A percentile compares a stretch with the other conserved stretches of the same genome.
These are phyloP conservation scores for Andrena hattorfiana DNA, from an alignment of 2,888 invertebrate species.

Conservation along the genomic window DNA sequence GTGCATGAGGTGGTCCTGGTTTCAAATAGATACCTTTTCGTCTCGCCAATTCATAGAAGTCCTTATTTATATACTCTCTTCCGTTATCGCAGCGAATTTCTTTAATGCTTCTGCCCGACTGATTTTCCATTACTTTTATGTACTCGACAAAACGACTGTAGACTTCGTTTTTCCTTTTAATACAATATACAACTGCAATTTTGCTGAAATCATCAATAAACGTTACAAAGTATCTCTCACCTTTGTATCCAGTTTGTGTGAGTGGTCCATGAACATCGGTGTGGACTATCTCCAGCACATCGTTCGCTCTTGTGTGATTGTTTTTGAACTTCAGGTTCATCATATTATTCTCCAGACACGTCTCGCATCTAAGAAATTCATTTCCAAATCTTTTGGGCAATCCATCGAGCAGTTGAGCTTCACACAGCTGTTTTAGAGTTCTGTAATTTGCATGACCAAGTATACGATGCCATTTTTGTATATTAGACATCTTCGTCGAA, in stretches of 20 bases:
- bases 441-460: background rate
- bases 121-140: too few species aligned
- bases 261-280: too few species aligned
- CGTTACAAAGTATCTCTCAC: too few species aligned
- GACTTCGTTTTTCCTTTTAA: too few species aligned
- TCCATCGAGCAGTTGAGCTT: background rate
- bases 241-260: too few species aligned
- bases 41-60: too few species aligned
- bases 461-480: constrained; percentile 9
- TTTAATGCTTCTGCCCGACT: too few species aligned
- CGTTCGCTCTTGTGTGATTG: constrained; percentile 1
- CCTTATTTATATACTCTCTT: too few species aligned
- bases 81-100: too few species aligned
- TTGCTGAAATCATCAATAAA: constrained; percentile 1
- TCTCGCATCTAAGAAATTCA: background rate
- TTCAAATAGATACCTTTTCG: too few species aligned
- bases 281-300: background rate
- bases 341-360: constrained; percentile 11
- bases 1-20: too few species aligned
- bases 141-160: too few species aligned
- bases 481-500: background rate
- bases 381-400: background rate
- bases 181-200: background rate
- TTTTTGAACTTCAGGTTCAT: constrained; percentile 3
- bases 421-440: background rate